phyloP scores from a whole-genome alignment of 2,113 vertebrate genomes.

The Canis aureus region DNA sequence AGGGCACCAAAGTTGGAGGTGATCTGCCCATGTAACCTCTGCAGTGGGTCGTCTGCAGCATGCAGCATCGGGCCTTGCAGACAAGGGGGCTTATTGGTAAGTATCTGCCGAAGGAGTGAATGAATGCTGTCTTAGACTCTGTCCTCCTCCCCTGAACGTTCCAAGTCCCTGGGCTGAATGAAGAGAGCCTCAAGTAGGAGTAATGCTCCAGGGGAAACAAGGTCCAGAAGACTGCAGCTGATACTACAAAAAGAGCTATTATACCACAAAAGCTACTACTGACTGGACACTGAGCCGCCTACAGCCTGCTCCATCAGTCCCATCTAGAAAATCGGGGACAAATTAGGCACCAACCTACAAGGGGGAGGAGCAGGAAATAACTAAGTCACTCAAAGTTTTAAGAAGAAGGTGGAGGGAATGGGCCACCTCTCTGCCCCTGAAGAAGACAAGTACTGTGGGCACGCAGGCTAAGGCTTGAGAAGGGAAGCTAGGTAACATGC shows the following conservation, averaged over 20 bases:
- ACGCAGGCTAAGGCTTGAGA: not conserved
- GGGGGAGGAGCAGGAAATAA: not conserved
- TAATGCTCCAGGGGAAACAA: not conserved
- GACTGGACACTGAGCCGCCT: no score
- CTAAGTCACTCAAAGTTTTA: no score
- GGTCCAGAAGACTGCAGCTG: not conserved
- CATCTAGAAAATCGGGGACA: not conserved
- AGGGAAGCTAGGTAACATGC: rapidly evolving
- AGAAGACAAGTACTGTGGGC: not conserved
- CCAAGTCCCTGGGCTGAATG: not conserved
- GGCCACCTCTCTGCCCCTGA: no score
- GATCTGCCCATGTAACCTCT: rapidly evolving
- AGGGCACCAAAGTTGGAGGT: not conserved
- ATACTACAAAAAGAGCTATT: not conserved
- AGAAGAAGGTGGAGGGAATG: not conserved
- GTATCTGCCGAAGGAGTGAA: rapidly evolving
- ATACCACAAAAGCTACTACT: not conserved
- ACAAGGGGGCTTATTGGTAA: not conserved
- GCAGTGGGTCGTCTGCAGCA: not conserved
- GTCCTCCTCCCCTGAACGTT: not conserved
- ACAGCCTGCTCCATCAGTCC: not conserved
- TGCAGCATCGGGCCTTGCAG: rapidly evolving
- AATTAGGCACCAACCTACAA: not conserved
- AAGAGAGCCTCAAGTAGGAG: not conserved
- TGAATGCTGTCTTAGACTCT: not conserved